These are phyloP conservation scores for Latrodectus elegans DNA, from an alignment of 2,888 invertebrate species.

Conservation along the genomic window DNA sequence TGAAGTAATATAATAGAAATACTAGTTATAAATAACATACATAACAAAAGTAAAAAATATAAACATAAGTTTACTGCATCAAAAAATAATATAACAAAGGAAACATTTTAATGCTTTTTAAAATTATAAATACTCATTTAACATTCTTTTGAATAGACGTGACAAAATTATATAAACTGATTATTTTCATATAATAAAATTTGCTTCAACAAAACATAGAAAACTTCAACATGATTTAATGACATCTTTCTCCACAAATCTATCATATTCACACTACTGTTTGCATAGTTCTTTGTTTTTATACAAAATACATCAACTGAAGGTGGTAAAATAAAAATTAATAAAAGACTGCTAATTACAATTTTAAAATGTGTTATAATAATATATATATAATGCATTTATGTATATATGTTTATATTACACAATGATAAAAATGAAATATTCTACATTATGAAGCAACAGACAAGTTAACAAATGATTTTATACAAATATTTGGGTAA, in stretches of 20 bases:
- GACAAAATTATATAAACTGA: too few relatives aligned
- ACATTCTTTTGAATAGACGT: too few relatives aligned
- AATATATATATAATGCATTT: constrained; percentile 4
- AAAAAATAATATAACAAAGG: too few relatives aligned
- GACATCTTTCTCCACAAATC: neutral
- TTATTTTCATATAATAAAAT: too few relatives aligned
- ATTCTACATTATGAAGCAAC: constrained; percentile 22
- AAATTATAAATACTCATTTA: too few relatives aligned
- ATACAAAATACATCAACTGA: neutral
- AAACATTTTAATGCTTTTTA: too few relatives aligned
- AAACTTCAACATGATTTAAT: constrained; percentile 2
- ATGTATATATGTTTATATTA: constrained; percentile 22
- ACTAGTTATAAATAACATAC: too few relatives aligned
- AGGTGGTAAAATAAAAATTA: constrained; percentile 12
- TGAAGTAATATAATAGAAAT: too few relatives aligned
- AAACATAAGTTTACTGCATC: too few relatives aligned
- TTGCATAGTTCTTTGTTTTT: neutral
- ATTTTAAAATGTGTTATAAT: constrained; percentile 29
- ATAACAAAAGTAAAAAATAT: too few relatives aligned
- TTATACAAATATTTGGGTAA: constrained; percentile 28
- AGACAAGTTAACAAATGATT: constrained; percentile 14
- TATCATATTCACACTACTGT: neutral
- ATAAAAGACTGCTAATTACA: constrained; percentile 38
- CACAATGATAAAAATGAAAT: constrained; percentile 20
- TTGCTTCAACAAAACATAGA: neutral